Evolutionary conservation across 2,888 invertebrate species (phyloP).

Genomic region (Tachina fera): DNA sequence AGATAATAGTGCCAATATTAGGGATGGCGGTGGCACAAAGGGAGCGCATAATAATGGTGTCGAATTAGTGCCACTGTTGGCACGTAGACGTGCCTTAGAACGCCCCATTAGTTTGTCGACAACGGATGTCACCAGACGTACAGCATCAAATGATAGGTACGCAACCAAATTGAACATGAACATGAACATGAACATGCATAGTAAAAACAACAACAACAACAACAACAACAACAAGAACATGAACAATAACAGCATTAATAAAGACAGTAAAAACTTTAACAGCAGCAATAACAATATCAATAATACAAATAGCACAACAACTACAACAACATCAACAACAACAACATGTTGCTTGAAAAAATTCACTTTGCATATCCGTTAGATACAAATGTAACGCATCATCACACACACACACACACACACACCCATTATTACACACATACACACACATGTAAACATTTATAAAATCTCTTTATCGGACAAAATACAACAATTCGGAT

Average conservation of each 20-base stretch:
- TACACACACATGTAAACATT: background rate
- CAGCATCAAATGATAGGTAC: constrained; percentile 82
- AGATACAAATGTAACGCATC: constrained; percentile 59
- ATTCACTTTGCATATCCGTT: constrained; percentile 82
- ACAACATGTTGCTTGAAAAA: constrained; percentile 82
- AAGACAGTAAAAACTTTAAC: constrained; percentile 55
- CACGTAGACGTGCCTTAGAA: constrained; percentile 86
- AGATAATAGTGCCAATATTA: constrained; percentile 64
- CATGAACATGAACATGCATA: constrained; percentile 64
- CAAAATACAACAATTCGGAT: constrained; percentile 7
- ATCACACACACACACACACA: background rate
- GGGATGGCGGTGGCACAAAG: constrained; percentile 38
- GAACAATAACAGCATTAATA: constrained; percentile 64
- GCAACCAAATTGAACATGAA: constrained; percentile 77
- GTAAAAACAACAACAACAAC: constrained; percentile 76
- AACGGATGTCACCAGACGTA: constrained; percentile 84
- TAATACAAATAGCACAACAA: constrained; percentile 65
- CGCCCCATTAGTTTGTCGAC: constrained; percentile 84
- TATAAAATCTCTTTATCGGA: background rate
- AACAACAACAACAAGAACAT: constrained; percentile 69
- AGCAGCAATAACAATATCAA: constrained; percentile 60
- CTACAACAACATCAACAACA: constrained; percentile 58
- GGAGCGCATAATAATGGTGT: constrained; percentile 85
- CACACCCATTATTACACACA: background rate
- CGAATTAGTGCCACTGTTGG: constrained; percentile 90